A percentile compares a stretch with the other conserved stretches of the same genome.
phyloP scores from a whole-genome alignment of 2,113 vertebrate species.

The Tachysurus vachellii region DNA sequence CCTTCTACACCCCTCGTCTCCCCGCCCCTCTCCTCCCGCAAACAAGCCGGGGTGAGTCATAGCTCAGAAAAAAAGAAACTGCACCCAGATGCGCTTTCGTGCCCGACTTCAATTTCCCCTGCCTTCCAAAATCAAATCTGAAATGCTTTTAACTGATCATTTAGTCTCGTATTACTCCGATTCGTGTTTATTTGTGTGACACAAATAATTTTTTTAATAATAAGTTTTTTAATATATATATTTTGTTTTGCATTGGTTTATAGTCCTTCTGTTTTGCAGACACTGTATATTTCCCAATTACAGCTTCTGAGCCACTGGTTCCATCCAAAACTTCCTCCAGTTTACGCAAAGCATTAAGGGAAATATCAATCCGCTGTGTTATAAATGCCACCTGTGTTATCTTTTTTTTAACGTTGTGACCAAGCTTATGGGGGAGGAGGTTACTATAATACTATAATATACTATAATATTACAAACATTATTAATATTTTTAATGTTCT shows the following conservation, averaged over 20 bases:
- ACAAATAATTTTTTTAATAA: neutral
- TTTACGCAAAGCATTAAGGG: neutral
- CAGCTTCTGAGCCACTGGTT: neutral
- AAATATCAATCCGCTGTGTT: neutral
- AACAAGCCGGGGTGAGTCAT: constrained; percentile 81
- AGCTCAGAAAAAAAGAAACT: constrained; percentile 45
- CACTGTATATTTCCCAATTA: neutral
- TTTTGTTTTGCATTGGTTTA: neutral
- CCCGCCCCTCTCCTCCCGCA: constrained; percentile 69
- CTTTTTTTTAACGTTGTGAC: neutral
- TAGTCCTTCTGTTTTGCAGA: neutral
- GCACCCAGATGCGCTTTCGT: constrained; percentile 57
- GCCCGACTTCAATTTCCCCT: neutral
- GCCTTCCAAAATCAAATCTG: neutral
- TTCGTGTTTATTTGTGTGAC: neutral
- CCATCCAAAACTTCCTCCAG: constrained; percentile 12
- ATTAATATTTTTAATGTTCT: neutral
- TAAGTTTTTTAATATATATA: neutral
- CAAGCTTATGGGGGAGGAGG: neutral
- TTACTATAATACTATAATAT: neutral
- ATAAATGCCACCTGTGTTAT: neutral
- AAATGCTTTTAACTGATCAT: neutral
- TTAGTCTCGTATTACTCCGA: neutral
- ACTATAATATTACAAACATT: neutral
- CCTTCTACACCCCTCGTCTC: constrained; percentile 43